Evolutionary conservation across 2,888 invertebrate species (phyloP).

Genomic region (Ashinkailepas kermadecensis): DNA sequence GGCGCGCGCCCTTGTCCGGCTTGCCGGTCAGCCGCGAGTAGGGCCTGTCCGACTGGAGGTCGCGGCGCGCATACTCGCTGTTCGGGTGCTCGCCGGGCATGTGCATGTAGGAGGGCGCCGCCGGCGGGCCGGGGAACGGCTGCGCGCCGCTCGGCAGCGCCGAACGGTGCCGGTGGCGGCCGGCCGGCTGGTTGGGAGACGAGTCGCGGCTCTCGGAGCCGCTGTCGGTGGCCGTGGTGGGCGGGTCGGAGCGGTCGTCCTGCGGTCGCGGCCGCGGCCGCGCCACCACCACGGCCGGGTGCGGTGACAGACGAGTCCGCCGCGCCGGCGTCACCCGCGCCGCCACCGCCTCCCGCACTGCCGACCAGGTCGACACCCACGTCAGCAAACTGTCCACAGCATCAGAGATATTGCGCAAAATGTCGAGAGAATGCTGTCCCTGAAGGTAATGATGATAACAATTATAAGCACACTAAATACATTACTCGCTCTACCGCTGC

Average conservation of each 20-base stretch:
- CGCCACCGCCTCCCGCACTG: background rate
- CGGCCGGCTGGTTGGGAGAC: constrained; percentile 39
- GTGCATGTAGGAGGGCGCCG: constrained; percentile 25
- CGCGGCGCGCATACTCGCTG: background rate
- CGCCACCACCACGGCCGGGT: constrained; percentile 32
- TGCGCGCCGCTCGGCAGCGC: background rate
- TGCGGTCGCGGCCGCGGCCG: constrained; percentile 30
- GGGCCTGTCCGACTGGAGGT: background rate
- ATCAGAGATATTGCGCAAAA: too few species aligned
- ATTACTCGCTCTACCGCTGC: too few species aligned
- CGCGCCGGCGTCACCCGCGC: background rate
- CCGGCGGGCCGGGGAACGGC: constrained; percentile 30
- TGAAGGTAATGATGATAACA: too few species aligned
- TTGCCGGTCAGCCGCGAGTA: background rate
- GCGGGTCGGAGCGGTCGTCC: constrained; percentile 29
- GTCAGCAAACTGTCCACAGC: too few species aligned
- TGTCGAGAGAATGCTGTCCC: too few species aligned
- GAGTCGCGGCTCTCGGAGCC: constrained; percentile 39
- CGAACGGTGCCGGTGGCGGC: constrained; percentile 19
- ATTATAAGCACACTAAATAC: too few species aligned
- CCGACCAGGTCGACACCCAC: too few species aligned
- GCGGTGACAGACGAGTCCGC: constrained; percentile 17
- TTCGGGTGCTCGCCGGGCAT: background rate
- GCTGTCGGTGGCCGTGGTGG: constrained; percentile 33
- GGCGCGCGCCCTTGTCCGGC: background rate